Evolutionary conservation across 1,140 invertebrate genomes (phyloP), one percentile per base, ranked within the genome.

Genomic region (Eriosoma lanigerum): DNA sequence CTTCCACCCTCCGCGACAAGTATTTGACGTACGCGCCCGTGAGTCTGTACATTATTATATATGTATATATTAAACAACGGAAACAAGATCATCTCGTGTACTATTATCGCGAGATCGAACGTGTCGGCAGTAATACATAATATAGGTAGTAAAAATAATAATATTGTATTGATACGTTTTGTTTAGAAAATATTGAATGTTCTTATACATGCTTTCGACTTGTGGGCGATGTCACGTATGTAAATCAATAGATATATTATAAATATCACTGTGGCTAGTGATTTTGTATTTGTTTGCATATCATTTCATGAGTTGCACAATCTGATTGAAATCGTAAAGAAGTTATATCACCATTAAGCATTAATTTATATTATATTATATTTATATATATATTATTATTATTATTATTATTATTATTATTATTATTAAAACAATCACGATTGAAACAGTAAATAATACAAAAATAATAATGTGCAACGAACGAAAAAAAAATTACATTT

Each of bases 71-170:
- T n/a, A 60, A 60, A 62, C 26, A 56, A 75, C 72, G 72, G 72
- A 58, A 58, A 75, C 72, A 38, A 44, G 73, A 78, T 78, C 73
- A 60, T 78, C 54, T 46, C 19, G n/a, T 44, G 17, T 78, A 15
- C 12, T 46, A n/a, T n/a, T n/a, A 68, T 64, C 38, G 13, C 21
- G 5, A 68, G 38, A 46, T 46, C 38, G 21, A 68, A 44, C 10
- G 21, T 58, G 32, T 58, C 46, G 15, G n/a, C 48, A 26, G 50
- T 62, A 29, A 62, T 38, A 62, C 24, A 2, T 32, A 32, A 17
- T 13, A 54, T 52, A n/a, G 32, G 32, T 38, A 38, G 32, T 21
- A 73, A 29, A 13, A 48, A 52, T 73, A 38, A 72, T n/a, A 72
- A 10, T n/a, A 38, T 32, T 54, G 3, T 21, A 72, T 29, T 24